Percentiles rank a stretch among this genome's conserved stretches.
These are phyloP conservation scores for Dromiciops gliroides DNA, from an alignment of 2,113 vertebrate genomes.

Conservation along the genomic window DNA sequence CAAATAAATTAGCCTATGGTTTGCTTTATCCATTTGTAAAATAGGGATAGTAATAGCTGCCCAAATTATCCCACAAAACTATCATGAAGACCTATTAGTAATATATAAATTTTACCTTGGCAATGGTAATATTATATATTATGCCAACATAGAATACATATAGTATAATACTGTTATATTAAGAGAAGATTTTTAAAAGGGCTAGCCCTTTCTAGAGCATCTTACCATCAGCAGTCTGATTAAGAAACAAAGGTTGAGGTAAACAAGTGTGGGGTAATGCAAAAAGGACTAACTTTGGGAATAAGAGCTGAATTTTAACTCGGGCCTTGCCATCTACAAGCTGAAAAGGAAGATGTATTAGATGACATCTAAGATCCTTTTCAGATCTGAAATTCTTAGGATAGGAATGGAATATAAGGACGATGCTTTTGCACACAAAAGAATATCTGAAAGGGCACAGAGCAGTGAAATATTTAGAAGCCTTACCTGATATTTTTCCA, in stretches of 20 bases:
- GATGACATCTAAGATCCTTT: neutral
- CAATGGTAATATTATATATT: neutral
- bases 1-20: conserved; percentile 41
- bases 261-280: neutral
- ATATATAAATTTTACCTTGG: neutral
- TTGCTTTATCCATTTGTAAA: conserved; percentile 13
- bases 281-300: neutral
- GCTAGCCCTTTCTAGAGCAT: neutral
- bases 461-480: neutral
- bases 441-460: neutral
- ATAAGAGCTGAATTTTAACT: neutral
- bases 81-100: neutral
- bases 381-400: neutral
- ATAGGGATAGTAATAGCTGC: neutral
- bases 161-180: neutral
- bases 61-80: neutral
- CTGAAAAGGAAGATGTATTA: neutral
- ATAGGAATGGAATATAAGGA: neutral
- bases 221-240: neutral
- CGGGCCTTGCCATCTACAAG: neutral
- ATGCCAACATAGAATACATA: neutral
- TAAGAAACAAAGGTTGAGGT: neutral
- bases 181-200: neutral
- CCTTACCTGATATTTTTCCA: neutral
- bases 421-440: neutral